These are phyloP conservation scores for Phylloscopus whistleri DNA, from an alignment of 2,113 vertebrate genomes.

Conservation along the genomic window DNA sequence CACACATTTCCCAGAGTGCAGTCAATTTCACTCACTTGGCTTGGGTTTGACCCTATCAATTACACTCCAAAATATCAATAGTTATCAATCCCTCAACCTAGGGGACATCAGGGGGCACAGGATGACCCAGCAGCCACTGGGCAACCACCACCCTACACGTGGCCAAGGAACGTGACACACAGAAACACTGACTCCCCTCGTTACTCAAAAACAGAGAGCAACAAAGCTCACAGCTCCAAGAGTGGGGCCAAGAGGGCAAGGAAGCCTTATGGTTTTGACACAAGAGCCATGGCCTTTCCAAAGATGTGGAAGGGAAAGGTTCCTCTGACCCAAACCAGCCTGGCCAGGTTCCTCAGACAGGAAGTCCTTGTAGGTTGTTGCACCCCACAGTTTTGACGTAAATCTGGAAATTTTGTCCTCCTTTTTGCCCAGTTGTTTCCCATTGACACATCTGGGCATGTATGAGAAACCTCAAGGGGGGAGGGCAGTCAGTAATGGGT, in stretches of 20 bases:
- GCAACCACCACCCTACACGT: not conserved
- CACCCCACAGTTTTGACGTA: not conserved
- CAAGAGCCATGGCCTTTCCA: not conserved
- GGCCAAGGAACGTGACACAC: not conserved
- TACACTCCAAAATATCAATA: not conserved
- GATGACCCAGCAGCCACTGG: not conserved
- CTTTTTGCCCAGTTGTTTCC: not conserved
- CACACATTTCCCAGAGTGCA: not conserved
- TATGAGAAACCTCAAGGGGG: not conserved
- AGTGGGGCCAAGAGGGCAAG: conserved; percentile 10
- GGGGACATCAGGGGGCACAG: not conserved
- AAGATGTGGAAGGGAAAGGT: not conserved
- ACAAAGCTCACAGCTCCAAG: not conserved
- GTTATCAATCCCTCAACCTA: not conserved
- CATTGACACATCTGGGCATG: not conserved
- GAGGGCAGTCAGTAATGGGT: not conserved
- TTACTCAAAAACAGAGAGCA: not conserved
- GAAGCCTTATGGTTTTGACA: not conserved
- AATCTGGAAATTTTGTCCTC: not conserved
- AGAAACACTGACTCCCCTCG: not conserved
- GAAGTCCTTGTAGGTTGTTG: not conserved
- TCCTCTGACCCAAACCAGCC: not conserved
- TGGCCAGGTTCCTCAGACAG: not conserved
- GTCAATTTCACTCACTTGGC: not conserved
- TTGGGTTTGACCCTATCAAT: not conserved